Conservation (phyloP, 2,888 invertebrate genomes). For the Epinotia ramella region DNA sequence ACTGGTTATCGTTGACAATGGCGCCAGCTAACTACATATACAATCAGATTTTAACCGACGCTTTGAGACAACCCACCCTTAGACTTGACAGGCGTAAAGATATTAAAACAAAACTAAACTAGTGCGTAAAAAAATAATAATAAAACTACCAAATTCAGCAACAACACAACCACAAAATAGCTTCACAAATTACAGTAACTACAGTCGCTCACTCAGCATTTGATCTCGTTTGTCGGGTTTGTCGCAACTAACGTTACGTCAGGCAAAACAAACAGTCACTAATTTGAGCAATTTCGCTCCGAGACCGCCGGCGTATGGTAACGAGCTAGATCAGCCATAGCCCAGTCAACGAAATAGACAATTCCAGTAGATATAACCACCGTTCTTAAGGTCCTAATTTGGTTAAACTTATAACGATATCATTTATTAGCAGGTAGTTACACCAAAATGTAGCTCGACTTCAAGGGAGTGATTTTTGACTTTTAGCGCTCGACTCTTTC, state of each 20-base stretch:
- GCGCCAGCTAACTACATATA: too few species aligned
- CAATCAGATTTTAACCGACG: too few species aligned
- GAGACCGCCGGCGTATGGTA: neutral
- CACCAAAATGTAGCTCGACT: too few species aligned
- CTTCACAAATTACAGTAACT: conserved; percentile 8
- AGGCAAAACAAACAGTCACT: neutral
- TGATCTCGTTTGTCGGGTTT: conserved; percentile 20
- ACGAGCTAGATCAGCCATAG: neutral
- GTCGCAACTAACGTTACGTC: conserved; percentile 5
- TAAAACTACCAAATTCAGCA: neutral
- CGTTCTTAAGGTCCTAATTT: neutral
- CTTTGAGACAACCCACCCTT: too few species aligned
- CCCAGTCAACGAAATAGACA: neutral
- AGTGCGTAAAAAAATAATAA: too few species aligned
- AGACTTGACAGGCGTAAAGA: too few species aligned
- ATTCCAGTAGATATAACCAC: neutral
- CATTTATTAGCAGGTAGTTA: too few species aligned
- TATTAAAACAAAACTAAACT: too few species aligned
- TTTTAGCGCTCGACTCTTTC: too few species aligned
- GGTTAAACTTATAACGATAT: neutral
- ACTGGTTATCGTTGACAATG: too few species aligned
- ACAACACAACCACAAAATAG: neutral
- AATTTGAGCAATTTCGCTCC: neutral
- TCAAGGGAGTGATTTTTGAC: too few species aligned
- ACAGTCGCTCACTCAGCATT: neutral